phyloP scores from a whole-genome alignment of 2,797 vertebrate species.

The Sylvia borin region DNA sequence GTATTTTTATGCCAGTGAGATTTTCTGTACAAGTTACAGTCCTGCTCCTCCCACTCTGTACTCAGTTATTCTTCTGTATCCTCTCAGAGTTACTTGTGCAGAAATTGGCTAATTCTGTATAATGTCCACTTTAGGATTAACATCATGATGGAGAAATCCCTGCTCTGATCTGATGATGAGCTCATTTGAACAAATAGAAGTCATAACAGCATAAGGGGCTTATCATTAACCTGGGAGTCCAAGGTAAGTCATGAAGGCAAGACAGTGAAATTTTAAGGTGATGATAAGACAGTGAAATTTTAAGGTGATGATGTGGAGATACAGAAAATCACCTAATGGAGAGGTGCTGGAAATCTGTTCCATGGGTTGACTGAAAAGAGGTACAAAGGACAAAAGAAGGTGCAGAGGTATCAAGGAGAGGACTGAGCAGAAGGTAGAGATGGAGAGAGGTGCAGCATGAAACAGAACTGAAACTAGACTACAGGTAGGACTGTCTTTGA shows the following conservation, averaged over 20 bases:
- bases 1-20: not conserved
- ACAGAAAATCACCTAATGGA: not conserved
- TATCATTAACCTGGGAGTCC: not conserved
- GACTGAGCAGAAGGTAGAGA: not conserved
- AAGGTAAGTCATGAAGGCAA: not conserved
- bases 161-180: not conserved
- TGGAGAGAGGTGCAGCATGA: not conserved
- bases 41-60: not conserved
- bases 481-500: not conserved
- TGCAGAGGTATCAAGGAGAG: not conserved
- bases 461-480: not conserved
- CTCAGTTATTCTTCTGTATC: not conserved
- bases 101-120: not conserved
- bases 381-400: not conserved
- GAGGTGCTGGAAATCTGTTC: not conserved
- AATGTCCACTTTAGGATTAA: not conserved
- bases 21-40: not conserved
- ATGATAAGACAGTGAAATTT: not conserved
- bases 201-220: not conserved
- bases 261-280: not conserved
- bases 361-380: not conserved
- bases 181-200: not conserved
- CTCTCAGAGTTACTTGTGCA: not conserved
- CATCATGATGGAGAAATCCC: not conserved
- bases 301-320: not conserved